Evolutionary conservation across 2,797 vertebrate genomes (phyloP).

Genomic region (Lerista edwardsae): DNA sequence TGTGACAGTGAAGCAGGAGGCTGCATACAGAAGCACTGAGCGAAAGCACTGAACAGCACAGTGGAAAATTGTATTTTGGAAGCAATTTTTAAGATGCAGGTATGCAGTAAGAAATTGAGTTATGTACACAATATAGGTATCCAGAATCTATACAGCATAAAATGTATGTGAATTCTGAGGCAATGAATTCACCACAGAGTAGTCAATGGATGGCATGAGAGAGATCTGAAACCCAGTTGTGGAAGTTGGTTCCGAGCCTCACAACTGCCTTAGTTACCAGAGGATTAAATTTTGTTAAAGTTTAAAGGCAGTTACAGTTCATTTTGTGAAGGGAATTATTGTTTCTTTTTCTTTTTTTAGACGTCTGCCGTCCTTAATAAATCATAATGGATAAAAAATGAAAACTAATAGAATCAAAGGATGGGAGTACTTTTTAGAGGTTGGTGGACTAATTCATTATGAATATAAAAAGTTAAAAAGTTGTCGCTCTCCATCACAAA

Average conservation of each 20-base stretch:
- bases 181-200: slow-evolving; percentile 41
- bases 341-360: not conserved
- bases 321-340: not conserved
- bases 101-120: slow-evolving; percentile 51
- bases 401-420: slow-evolving; percentile 10
- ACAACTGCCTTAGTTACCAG: slow-evolving; percentile 39
- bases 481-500: slow-evolving; percentile 21
- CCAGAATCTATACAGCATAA: slow-evolving; percentile 58
- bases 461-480: slow-evolving; percentile 34
- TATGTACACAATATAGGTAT: slow-evolving; percentile 50
- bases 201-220: slow-evolving; percentile 35
- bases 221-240: slow-evolving; percentile 44
- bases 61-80: slow-evolving; percentile 40
- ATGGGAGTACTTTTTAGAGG: slow-evolving; percentile 10
- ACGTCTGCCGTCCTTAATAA: slow-evolving; percentile 35
- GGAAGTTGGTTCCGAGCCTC: slow-evolving; percentile 17
- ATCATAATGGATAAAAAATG: slow-evolving; percentile 17
- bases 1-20: slow-evolving; percentile 55
- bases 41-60: slow-evolving; percentile 29
- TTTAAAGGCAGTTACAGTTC: not conserved
- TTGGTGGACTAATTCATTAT: slow-evolving; percentile 28
- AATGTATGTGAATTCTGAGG: slow-evolving; percentile 34
- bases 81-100: slow-evolving; percentile 54
- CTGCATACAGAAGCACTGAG: slow-evolving; percentile 39
- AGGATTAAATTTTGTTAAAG: slow-evolving; percentile 24